Percentiles rank a stretch among this genome's conserved stretches.
Conservation (phyloP, 2,797 vertebrate genomes). For the Sebastes ruberrimus region DNA sequence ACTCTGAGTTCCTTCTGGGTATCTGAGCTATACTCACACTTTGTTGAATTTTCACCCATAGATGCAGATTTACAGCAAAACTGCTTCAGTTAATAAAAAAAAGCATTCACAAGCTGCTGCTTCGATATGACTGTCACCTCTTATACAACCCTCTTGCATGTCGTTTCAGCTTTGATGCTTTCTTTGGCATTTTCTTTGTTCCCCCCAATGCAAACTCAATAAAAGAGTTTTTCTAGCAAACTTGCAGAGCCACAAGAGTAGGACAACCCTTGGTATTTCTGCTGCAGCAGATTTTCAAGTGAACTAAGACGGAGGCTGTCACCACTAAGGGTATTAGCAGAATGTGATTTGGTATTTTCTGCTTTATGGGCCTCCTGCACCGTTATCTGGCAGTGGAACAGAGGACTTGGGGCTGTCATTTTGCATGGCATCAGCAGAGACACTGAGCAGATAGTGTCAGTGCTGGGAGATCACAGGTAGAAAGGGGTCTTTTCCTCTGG, state of each 20-base stretch:
- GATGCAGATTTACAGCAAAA: conserved; percentile 24
- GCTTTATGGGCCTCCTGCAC: conserved; percentile 48
- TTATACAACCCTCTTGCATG: conserved; percentile 3
- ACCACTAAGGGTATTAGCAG: conserved; percentile 67
- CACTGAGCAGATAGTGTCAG: conserved; percentile 72
- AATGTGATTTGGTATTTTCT: conserved; percentile 73
- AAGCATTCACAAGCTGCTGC: conserved; percentile 1
- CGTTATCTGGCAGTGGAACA: conserved; percentile 68
- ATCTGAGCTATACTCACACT: not conserved
- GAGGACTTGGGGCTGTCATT: conserved; percentile 73
- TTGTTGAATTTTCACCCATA: not conserved
- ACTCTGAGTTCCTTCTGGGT: not conserved
- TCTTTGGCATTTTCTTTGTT: conserved; percentile 46
- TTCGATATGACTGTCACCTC: conserved; percentile 21
- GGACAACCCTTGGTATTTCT: conserved; percentile 55
- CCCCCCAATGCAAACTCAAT: conserved; percentile 41
- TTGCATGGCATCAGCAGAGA: conserved; percentile 72
- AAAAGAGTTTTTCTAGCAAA: conserved; percentile 41
- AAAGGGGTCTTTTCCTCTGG: conserved; percentile 56
- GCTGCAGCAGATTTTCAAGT: conserved; percentile 52
- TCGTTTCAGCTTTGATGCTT: conserved; percentile 34
- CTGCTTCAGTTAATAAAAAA: not conserved
- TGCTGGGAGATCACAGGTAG: conserved; percentile 69
- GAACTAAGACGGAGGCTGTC: conserved; percentile 65
- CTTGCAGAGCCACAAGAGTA: conserved; percentile 41